Evolutionary conservation across 2,113 vertebrate species (phyloP), one percentile per base, ranked within the genome.

Genomic region (Malurus melanocephalus): DNA sequence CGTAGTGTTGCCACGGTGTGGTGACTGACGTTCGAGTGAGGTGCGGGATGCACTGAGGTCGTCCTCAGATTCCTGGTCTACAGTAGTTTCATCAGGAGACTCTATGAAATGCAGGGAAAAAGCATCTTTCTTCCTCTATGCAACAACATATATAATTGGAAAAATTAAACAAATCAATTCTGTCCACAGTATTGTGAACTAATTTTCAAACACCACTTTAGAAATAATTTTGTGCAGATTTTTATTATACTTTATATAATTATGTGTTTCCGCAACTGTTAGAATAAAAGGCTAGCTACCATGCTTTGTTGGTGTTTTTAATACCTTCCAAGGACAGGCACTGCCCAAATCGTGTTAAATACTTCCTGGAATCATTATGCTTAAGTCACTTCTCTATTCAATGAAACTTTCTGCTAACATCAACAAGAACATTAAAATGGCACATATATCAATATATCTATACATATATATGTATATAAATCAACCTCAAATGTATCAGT

Each of bases 1-100:
- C 97, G 98, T 99, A 88, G 99, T 99, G 98, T 99, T 99, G 97
- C 98, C 99, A 93, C 99, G 99, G 96, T 99, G 98, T 75, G 98
- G 98, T 45, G 97, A 95, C 89, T 98, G 98, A 97, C 97, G 98
- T 96, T 99, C 98, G 94, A 98, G 96, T 43, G 98, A 99, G 77
- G 97, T 97, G 89, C 97, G 98, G 16, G 98, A 98, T 64, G 98
- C 97, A 72, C 97, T 97, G 95, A 98, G 96, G 95, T 99, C 99
- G 22, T 99, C 99, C 96, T 99, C 99, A 3, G 99, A 99, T 97
- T 99, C 99, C 93, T 98, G 98, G 95, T 99, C 99, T 56, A 96
- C 96, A 51, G 96, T 92, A 87, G 97, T 97, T 95, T 99, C 99
- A 72, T 98, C 98, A 1, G 98, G 97, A 96, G 96, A 98, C 98